Conservation (phyloP, 2,113 vertebrate species). For the Neopipo cinnamomea region DNA sequence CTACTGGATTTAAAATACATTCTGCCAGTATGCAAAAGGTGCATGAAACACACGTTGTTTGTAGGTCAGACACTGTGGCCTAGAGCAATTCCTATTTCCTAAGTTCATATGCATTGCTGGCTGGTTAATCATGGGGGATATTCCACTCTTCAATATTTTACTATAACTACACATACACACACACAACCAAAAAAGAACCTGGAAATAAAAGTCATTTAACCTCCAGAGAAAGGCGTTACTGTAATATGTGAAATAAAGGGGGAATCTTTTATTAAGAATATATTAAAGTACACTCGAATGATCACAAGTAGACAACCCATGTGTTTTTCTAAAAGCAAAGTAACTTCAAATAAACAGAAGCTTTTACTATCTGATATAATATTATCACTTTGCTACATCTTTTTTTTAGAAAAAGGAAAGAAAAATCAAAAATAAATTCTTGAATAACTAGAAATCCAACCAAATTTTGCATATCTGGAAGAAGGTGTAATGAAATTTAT, state of each 20-base stretch:
- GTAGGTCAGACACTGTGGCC: neutral
- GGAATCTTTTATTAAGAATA: neutral
- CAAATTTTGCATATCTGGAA: neutral
- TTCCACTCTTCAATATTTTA: constrained; percentile 32
- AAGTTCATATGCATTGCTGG: neutral
- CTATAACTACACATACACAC: neutral
- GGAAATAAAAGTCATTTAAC: neutral
- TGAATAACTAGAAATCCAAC: neutral
- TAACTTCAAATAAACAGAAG: neutral
- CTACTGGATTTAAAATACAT: neutral
- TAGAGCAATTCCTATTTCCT: neutral
- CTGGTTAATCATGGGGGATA: neutral
- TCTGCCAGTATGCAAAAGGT: neutral
- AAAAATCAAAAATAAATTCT: neutral
- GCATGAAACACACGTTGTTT: neutral
- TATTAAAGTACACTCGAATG: neutral
- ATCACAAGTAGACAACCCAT: constrained; percentile 6
- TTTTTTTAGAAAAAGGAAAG: neutral
- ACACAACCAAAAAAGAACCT: neutral
- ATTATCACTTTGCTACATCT: neutral
- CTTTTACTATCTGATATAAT: neutral
- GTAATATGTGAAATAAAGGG: neutral
- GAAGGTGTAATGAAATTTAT: neutral
- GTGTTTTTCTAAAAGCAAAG: neutral
- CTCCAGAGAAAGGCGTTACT: neutral